Base-by-base conservation (phyloP, 1,140 invertebrate genomes). In the Caerostris extrusa region DNA sequence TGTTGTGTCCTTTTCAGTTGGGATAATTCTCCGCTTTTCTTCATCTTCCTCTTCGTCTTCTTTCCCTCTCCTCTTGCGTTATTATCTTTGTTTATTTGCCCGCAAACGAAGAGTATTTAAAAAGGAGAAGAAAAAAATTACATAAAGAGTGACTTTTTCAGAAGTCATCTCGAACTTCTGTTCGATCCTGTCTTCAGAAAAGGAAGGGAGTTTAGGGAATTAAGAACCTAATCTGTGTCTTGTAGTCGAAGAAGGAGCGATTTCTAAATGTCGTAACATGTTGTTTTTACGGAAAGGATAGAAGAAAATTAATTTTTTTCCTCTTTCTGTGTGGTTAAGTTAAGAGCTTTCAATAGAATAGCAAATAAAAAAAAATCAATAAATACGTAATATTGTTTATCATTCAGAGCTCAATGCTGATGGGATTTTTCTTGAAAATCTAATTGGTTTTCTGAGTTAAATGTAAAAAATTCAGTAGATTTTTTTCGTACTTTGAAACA, bases 71-170 rank as follows among this genome's bases (percentile, higher is more conserved):
- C 87, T 69, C 86, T 50, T 14, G 50, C 5, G 57, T 77, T 77
- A 81, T 90, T 90, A 81, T 90, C 69, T 77, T 77, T 81, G 89
- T 90, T 90, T 90, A 90, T 90, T 81, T 90, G 55, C 34, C n/a
- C 64, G 87, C 56, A 64, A 69, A 89, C 64, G 56, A 87, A 17
- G 57, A 61, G 58, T 55, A 10, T 55, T 55, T 55, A n/a, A 83
- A 60, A 57, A 61, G 85, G 57, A 60, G 53, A 56, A 8, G 10
- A 83, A 12, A 19, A 83, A 61, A 87, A n/a, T n/a, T n/a, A n/a
- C n/a, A n/a, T n/a, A n/a, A 61, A 87, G 56, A 60, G 57, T 55
- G 5, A 19, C 56, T 60, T 19, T 87, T 87, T 57, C 14, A n/a
- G 85, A 87, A 87, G n/a, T 83, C 81, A 56, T 57, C 81, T 83